Conservation (phyloP, 2,888 invertebrate species). For the Endomychus coccineus region DNA sequence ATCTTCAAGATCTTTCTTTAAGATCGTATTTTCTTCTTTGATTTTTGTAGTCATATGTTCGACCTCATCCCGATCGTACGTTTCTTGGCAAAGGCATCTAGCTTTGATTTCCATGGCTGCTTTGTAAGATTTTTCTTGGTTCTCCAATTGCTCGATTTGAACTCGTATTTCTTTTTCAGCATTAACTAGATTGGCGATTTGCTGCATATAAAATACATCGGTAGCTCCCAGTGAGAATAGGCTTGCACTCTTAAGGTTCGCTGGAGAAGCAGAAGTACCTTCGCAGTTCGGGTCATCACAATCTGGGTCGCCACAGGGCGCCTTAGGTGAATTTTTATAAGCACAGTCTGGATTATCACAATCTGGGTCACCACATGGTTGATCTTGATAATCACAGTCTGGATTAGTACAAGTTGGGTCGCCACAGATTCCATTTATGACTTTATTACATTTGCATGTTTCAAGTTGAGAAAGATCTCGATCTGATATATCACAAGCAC, state of each 20-base stretch:
- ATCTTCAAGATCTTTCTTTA: conserved; percentile 37
- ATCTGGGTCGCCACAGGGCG: background rate
- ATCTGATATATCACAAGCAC: conserved; percentile 9
- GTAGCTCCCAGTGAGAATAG: conserved; percentile 27
- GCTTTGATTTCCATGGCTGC: conserved; percentile 7
- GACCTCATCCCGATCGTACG: conserved; percentile 18
- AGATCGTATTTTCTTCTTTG: conserved; percentile 31
- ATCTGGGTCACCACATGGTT: background rate
- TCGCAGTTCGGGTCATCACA: too few relatives aligned
- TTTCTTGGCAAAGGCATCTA: conserved; percentile 2
- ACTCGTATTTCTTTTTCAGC: conserved; percentile 54
- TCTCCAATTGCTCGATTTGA: conserved; percentile 56
- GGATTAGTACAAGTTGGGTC: too few relatives aligned
- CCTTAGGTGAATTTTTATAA: conserved; percentile 3
- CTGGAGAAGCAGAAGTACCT: too few relatives aligned
- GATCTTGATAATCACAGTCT: conserved; percentile 2
- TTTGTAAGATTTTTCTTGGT: conserved; percentile 56
- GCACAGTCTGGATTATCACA: conserved; percentile 8
- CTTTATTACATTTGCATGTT: too few relatives aligned
- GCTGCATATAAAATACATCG: conserved; percentile 44
- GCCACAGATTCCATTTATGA: too few relatives aligned
- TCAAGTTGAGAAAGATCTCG: background rate
- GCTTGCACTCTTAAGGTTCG: conserved; percentile 11
- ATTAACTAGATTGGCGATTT: conserved; percentile 47
- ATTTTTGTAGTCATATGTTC: conserved; percentile 29